Base-by-base conservation (phyloP, 2,888 invertebrate species). In the Odontocolon sp. region DNA sequence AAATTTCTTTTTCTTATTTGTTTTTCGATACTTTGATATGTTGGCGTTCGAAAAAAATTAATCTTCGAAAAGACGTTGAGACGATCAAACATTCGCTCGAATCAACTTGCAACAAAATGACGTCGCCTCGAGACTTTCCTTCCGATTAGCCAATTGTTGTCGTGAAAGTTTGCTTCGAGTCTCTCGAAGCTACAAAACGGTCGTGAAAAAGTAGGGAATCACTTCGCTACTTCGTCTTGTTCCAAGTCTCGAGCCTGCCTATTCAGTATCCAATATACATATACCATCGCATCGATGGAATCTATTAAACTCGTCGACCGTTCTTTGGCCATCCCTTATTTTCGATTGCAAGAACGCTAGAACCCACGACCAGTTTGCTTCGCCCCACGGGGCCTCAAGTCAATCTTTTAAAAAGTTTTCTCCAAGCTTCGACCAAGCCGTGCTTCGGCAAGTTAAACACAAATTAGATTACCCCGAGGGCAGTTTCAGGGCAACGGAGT, bases 341-440 rank as follows among this genome's bases (percentile, higher is more conserved):
- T 83, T 82, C 83, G 83, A 85, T 84, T 82, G 81, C 82, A 38
- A 64, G 61, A 52, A 63, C 45, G 63, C 50, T 47, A 16, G 16
- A 40, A 26, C 8, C 18, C 28, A 16, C 33, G 14, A 31, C 18
- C 16, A 5, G 31, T 14, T 2, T 18, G 28, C 26, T 8, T 42
- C 16, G 36, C 47, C 63, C 68, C 26, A 42, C 40, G 47, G 66
- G n/a, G 71, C 47, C 47, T 69, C 76, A 50, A 88, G 87, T 87
- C 88, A 88, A 89, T 89, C 86, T 87, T 86, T 87, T 84, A 83
- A 87, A 86, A 89, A 88, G 86, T 88, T 88, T 85, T 78, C 72
- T 79, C 56, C 81, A 52, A 71, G 74, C 70, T 77, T 68, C 69
- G 50, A 74, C 71, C 73, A 63, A 61, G 45, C 57, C 72, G 78